Conservation (phyloP, 2,797 vertebrate genomes). For the Gymnoscopelus microlampas region DNA sequence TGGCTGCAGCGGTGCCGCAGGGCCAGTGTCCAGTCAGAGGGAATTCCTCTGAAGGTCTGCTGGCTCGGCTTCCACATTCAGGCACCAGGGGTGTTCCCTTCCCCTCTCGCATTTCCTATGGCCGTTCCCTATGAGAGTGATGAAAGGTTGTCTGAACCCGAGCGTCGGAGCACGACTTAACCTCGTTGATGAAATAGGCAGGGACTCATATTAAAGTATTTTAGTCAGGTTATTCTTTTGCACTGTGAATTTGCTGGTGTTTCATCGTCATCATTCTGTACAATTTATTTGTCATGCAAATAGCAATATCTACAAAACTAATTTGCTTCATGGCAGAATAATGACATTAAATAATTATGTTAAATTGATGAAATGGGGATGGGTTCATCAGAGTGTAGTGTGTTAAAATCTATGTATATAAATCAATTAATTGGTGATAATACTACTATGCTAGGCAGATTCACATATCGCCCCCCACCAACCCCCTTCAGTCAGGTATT, state of each 20-base stretch:
- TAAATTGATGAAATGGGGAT: neutral
- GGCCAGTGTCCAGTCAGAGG: constrained; percentile 66
- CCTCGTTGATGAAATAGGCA: constrained; percentile 9
- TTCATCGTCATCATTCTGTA: too few relatives aligned
- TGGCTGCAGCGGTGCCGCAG: constrained; percentile 34
- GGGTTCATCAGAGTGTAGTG: neutral
- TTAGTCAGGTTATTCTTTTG: too few relatives aligned
- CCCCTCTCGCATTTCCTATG: constrained; percentile 31
- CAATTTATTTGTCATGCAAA: too few relatives aligned
- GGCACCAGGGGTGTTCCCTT: constrained; percentile 55
- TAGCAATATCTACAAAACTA: too few relatives aligned
- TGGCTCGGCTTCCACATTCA: constrained; percentile 45
- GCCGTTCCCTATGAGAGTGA: constrained; percentile 21
- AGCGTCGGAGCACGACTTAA: constrained; percentile 13
- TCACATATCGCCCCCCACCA: constrained; percentile 8
- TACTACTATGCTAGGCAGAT: neutral
- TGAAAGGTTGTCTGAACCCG: constrained; percentile 17
- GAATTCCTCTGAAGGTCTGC: constrained; percentile 71
- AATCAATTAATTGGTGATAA: constrained; percentile 28
- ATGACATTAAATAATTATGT: too few relatives aligned
- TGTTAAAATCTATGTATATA: neutral
- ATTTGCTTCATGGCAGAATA: too few relatives aligned
- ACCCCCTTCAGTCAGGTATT: neutral
- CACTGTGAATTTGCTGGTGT: too few relatives aligned
- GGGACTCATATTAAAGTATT: neutral